phyloP scores from a whole-genome alignment of 2,888 invertebrate species.

The Drosophila algonquin region DNA sequence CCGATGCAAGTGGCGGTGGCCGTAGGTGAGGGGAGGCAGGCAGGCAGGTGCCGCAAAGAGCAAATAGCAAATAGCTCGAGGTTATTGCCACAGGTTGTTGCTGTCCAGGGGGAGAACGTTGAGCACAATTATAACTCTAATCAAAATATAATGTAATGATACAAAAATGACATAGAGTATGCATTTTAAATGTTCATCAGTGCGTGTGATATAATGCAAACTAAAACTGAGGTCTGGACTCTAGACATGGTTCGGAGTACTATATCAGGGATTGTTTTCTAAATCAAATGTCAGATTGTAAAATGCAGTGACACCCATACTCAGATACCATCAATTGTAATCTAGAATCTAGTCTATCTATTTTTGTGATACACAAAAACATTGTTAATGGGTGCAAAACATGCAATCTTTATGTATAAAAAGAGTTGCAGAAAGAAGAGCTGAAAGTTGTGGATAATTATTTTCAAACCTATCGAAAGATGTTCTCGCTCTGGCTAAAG shows the following conservation, averaged over 20 bases:
- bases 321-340: neutral
- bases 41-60: neutral
- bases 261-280: no score
- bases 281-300: neutral
- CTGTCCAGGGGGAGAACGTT: neutral
- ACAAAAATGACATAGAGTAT: no score
- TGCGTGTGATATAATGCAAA: no score
- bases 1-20: neutral
- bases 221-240: no score
- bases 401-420: neutral
- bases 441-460: neutral
- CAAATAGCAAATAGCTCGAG: neutral
- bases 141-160: neutral
- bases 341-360: neutral
- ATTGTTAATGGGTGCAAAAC: neutral
- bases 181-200: no score
- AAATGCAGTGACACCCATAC: neutral
- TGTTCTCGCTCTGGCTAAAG: constrained; percentile 3
- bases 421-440: neutral
- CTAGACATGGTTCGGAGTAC: neutral
- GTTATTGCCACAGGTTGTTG: constrained; percentile 23
- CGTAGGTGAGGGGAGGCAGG: constrained; percentile 37
- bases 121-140: neutral
- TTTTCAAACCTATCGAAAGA: neutral
- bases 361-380: neutral